phyloP scores from a whole-genome alignment of 2,113 vertebrate genomes.

The Zosterops lateralis region DNA sequence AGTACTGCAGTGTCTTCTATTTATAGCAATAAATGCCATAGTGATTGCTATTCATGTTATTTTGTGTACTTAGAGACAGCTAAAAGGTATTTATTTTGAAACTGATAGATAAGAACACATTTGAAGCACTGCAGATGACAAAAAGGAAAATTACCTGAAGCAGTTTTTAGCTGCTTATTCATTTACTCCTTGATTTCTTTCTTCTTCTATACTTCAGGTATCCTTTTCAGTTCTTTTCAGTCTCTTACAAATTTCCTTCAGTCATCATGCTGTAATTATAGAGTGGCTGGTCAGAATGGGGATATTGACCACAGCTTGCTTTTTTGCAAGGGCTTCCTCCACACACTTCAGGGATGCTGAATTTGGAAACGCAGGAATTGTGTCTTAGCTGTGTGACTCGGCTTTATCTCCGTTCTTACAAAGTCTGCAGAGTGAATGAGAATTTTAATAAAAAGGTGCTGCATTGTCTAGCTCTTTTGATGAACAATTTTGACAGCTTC shows the following conservation, averaged over 20 bases:
- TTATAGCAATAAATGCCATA: neutral
- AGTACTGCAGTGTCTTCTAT: conserved; percentile 55
- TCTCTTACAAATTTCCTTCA: neutral
- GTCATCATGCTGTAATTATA: neutral
- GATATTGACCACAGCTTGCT: neutral
- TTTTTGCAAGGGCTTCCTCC: neutral
- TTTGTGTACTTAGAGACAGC: neutral
- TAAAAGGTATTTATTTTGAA: neutral
- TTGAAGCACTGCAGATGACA: neutral
- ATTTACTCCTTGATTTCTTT: neutral
- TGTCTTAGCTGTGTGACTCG: neutral
- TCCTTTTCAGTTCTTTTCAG: neutral
- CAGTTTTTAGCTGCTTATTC: neutral
- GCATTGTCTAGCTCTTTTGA: neutral
- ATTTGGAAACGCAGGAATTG: neutral
- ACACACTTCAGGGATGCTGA: neutral
- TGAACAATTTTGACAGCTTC: neutral
- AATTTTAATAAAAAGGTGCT: neutral
- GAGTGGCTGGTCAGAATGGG: neutral
- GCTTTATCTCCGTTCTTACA: neutral
- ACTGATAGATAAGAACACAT: neutral
- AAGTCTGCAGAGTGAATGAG: neutral
- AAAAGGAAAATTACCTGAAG: neutral
- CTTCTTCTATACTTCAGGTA: neutral
- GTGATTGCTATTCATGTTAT: neutral